Evolutionary conservation across 2,113 vertebrate species (phyloP).

Genomic region (Planiliza haematocheilus): DNA sequence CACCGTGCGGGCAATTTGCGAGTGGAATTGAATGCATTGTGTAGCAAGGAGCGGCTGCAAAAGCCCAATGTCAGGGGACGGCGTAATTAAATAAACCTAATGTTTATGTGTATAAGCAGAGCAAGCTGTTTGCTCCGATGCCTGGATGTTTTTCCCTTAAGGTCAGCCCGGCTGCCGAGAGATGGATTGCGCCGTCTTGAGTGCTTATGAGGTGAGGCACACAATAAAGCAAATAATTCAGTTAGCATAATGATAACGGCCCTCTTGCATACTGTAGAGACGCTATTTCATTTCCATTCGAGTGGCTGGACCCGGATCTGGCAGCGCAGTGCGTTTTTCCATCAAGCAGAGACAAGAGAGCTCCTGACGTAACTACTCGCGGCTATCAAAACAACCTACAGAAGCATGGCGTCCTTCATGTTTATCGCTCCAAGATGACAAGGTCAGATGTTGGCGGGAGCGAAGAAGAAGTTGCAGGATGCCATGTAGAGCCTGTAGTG

Average conservation of each 20-base stretch:
- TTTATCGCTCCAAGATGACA: constrained; percentile 73
- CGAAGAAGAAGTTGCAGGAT: constrained; percentile 57
- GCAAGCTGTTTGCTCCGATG: constrained; percentile 63
- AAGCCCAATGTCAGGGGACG: constrained; percentile 50
- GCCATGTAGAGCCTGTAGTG: constrained; percentile 48
- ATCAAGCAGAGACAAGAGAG: constrained; percentile 47
- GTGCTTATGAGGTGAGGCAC: constrained; percentile 62
- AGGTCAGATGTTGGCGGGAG: constrained; percentile 63
- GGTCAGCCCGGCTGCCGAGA: constrained; percentile 69
- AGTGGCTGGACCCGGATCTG: constrained; percentile 35
- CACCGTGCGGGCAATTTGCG: constrained; percentile 51
- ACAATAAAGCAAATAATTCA: constrained; percentile 77
- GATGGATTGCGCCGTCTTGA: constrained; percentile 67
- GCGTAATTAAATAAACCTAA: constrained; percentile 77
- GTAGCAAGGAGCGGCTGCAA: constrained; percentile 46
- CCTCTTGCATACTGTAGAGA: constrained; percentile 51
- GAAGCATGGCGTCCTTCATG: constrained; percentile 67
- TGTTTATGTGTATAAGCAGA: constrained; percentile 68
- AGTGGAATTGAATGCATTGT: constrained; percentile 62
- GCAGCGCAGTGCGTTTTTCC: constrained; percentile 36
- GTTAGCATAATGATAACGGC: constrained; percentile 79
- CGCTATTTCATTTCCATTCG: constrained; percentile 58
- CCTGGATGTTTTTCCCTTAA: constrained; percentile 60
- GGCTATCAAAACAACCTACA: constrained; percentile 60
- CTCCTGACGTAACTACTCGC: constrained; percentile 46